Conservation (phyloP, 2,797 vertebrate genomes). For the Typhlichthys subterraneus region DNA sequence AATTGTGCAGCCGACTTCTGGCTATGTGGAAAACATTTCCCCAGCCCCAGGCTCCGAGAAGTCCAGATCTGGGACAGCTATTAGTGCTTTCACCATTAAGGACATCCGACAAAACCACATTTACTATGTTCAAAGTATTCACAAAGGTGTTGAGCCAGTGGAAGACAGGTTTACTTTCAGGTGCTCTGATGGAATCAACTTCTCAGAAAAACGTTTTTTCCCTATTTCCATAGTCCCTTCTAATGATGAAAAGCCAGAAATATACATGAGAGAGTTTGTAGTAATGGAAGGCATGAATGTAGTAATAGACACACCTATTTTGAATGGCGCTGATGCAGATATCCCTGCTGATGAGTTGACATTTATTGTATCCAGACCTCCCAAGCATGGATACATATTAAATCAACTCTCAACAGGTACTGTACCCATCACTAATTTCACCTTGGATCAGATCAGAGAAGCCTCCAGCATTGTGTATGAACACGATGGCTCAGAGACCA, state of each 20-base stretch:
- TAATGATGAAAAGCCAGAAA: constrained; percentile 94
- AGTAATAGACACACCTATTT: constrained; percentile 90
- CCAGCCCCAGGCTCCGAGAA: constrained; percentile 96
- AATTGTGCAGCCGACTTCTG: constrained; percentile 88
- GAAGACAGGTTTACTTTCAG: constrained; percentile 94
- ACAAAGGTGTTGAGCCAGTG: constrained; percentile 89
- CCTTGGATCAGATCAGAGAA: constrained; percentile 90
- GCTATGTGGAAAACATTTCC: constrained; percentile 95
- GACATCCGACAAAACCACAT: constrained; percentile 89
- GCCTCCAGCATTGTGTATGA: constrained; percentile 93
- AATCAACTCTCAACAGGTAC: constrained; percentile 89
- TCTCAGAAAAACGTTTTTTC: constrained; percentile 90
- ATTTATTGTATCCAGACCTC: constrained; percentile 84
- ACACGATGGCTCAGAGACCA: constrained; percentile 93
- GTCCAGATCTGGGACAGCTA: constrained; percentile 88
- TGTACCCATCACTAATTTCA: constrained; percentile 85
- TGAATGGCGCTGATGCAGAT: constrained; percentile 89
- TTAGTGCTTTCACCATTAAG: constrained; percentile 95
- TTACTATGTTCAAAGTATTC: constrained; percentile 95
- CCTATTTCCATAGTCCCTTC: constrained; percentile 86
- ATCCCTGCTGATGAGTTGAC: constrained; percentile 84
- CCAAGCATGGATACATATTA: constrained; percentile 88
- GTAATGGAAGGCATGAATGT: constrained; percentile 98
- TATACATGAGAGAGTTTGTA: constrained; percentile 93
- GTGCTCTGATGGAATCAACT: constrained; percentile 96